Conservation (phyloP, 2,797 vertebrate species). For the Sphenodon punctatus region DNA sequence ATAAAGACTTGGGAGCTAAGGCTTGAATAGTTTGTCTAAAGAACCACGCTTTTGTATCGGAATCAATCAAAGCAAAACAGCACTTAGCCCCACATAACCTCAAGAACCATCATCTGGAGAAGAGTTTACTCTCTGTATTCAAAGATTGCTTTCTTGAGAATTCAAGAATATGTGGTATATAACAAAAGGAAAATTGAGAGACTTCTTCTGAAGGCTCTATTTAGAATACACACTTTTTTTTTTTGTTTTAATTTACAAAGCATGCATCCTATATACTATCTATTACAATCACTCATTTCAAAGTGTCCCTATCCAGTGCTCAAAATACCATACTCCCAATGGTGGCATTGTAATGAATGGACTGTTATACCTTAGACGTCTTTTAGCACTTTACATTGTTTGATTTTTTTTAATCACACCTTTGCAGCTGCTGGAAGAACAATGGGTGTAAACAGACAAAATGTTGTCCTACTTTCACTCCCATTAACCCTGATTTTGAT, state of each 20-base stretch:
- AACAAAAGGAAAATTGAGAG: neutral
- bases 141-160: neutral
- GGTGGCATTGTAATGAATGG: neutral
- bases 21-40: constrained; percentile 59
- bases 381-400: neutral
- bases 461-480: too few species aligned
- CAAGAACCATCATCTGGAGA: neutral
- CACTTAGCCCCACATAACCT: neutral
- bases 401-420: neutral
- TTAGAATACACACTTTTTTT: neutral
- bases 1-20: constrained; percentile 48
- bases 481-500: too few species aligned
- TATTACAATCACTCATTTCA: neutral
- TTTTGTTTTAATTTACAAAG: too few species aligned
- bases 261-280: neutral
- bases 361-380: neutral
- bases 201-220: neutral
- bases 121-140: neutral
- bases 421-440: too few species aligned
- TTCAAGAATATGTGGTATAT: neutral
- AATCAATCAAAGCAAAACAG: constrained; percentile 2
- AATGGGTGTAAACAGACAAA: too few species aligned
- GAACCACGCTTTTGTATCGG: constrained; percentile 27
- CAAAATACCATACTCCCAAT: neutral
- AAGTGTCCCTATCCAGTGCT: neutral